phyloP scores from a whole-genome alignment of 2,797 vertebrate genomes.

The Acomys russatus region DNA sequence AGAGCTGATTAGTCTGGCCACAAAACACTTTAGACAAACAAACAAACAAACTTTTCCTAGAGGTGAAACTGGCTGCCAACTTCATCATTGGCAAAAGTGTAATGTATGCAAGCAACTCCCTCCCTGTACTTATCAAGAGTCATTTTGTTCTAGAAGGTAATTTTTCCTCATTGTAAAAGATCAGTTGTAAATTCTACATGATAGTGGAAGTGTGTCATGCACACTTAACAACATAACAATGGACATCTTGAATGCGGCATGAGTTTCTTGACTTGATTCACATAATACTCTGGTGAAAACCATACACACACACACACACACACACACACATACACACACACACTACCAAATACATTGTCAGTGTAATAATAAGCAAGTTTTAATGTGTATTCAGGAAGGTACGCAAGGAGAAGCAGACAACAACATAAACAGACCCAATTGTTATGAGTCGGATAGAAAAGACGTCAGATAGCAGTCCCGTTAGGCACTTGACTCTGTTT shows the following conservation, averaged over 20 bases:
- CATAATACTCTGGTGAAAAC: slow-evolving; percentile 39
- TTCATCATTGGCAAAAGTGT: slow-evolving; percentile 35
- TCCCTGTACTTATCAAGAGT: not conserved
- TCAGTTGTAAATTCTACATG: slow-evolving; percentile 24
- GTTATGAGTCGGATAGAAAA: not conserved
- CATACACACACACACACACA: not conserved
- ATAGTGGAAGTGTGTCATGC: not conserved
- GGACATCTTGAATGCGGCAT: not conserved
- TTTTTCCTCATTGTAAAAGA: not conserved
- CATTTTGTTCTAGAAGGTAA: slow-evolving; percentile 23
- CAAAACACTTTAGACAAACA: slow-evolving; percentile 45
- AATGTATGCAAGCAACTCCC: slow-evolving; percentile 13
- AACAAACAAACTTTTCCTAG: slow-evolving; percentile 15
- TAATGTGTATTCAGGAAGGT: slow-evolving; percentile 29
- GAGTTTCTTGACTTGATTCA: slow-evolving; percentile 11
- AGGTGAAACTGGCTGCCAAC: slow-evolving; percentile 19
- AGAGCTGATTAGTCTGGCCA: not conserved
- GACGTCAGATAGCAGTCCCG: not conserved
- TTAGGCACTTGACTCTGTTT: not conserved
- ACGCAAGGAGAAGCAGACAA: slow-evolving; percentile 4
- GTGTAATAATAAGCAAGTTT: slow-evolving; percentile 48
- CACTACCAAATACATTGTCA: slow-evolving; percentile 39
- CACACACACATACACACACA: too few relatives aligned
- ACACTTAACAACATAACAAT: slow-evolving; percentile 18
- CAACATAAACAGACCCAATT: slow-evolving; percentile 20